phyloP scores from a whole-genome alignment of 1,140 invertebrate genomes.

The Drosophila varians region DNA sequence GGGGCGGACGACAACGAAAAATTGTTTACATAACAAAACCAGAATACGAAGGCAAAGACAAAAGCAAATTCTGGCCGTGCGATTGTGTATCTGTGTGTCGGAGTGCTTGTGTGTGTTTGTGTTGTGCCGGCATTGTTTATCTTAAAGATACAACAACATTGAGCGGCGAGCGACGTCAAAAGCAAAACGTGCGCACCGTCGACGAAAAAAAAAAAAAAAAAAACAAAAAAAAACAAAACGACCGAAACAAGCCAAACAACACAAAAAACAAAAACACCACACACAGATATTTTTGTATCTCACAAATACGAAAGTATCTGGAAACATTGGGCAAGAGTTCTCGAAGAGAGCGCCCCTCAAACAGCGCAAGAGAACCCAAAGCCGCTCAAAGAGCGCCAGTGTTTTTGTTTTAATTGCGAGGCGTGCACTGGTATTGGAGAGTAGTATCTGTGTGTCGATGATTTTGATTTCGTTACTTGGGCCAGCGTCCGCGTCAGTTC shows the following conservation, averaged over 20 bases:
- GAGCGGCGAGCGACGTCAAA: constrained; percentile 49
- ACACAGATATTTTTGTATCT: constrained; percentile 1
- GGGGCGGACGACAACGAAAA: constrained; percentile 46
- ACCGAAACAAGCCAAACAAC: constrained; percentile 31
- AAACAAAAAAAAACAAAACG: constrained; percentile 23
- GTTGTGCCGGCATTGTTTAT: constrained; percentile 81
- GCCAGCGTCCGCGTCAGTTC: constrained; percentile 54
- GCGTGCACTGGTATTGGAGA: constrained; percentile 2
- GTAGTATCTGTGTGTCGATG: constrained; percentile 48
- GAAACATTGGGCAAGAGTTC: constrained; percentile 30
- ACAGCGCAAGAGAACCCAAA: constrained; percentile 4
- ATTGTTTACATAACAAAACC: constrained; percentile 81
- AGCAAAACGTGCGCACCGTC: constrained; percentile 73
- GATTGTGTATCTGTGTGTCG: constrained; percentile 1
- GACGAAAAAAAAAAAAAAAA: constrained; percentile 19
- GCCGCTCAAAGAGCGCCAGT: constrained; percentile 1
- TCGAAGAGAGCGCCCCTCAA: constrained; percentile 31
- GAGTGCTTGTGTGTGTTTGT: constrained; percentile 27
- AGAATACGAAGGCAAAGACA: constrained; percentile 43
- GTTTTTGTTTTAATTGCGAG: constrained; percentile 26
- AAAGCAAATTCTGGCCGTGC: constrained; percentile 9
- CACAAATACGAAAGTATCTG: not conserved
- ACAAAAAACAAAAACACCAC: constrained; percentile 17
- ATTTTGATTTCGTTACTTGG: constrained; percentile 79
- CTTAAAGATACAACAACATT: constrained; percentile 65